Evolutionary conservation across 30 jellyfish, hydroid and myxozoan species (phyloP), one percentile per base, ranked within the genome.

Genomic region (Pelagia noctiluca): DNA sequence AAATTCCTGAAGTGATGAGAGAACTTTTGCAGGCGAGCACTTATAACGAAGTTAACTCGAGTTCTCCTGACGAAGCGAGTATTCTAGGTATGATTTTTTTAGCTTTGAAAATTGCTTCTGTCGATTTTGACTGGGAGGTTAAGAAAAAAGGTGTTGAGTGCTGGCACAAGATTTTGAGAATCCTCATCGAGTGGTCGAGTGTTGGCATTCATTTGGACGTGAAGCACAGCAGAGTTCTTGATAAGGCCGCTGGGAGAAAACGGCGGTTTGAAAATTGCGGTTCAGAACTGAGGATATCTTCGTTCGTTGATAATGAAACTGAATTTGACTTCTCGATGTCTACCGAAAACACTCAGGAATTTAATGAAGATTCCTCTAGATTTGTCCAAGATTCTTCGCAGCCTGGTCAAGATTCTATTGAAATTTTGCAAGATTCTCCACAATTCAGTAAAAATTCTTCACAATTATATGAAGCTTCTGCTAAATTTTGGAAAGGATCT

Each of bases 61-160:
- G 26, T 0, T n/a, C 16, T n/a, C 28, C 0, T 0, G 38, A 11
- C 38, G 83, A 66, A 63, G 63, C 4, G 5, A 33, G 70, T 68
- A 26, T 82, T 2, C 23, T 76, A 42, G 42, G 42, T 0, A 60
- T 82, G 80, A 68, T 82, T 8, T 34, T 82, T 4, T n/a, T 29
- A 38, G 35, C 66, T 2, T 25, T 82, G 72, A 36, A 23, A 2
- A 82, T 42, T 19, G 84, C 92, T 10, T 35, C 71, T 8, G 23
- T 11, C 47, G 67, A 71, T 69, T 82, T 82, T 35, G 92, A 82
- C 49, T 82, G 92, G 92, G 92, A 82, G 29, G 85, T 82, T 25
- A 82, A 82, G 57, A n/a, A 34, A 57, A 82, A 82, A 69, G 92
- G 86, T 11, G 36, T 82, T 38, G 80, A 42, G 11, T 82, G 92